Evolutionary conservation across 2,888 invertebrate genomes (phyloP).

Genomic region (Euphydryas editha): DNA sequence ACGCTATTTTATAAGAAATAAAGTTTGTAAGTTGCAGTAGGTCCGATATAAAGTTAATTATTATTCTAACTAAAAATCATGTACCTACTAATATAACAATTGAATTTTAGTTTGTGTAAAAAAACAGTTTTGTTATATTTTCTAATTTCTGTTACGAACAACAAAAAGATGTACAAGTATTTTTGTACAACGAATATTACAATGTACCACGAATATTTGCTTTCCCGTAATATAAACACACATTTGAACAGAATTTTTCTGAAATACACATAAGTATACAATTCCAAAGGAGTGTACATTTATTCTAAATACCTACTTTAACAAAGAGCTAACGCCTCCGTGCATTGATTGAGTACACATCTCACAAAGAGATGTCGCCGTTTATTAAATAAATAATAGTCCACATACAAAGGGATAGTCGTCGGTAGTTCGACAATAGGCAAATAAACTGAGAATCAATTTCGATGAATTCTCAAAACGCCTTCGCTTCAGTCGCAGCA

Average conservation of each 20-base stretch:
- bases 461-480: conserved; percentile 79
- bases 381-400: conserved; percentile 82
- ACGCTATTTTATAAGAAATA: too few relatives aligned
- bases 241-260: conserved; percentile 22
- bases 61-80: too few relatives aligned
- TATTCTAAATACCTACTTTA: conserved; percentile 46
- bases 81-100: not conserved
- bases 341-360: conserved; percentile 63
- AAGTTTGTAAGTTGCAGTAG: not conserved
- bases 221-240: conserved; percentile 28
- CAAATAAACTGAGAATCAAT: conserved; percentile 81
- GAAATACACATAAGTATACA: conserved; percentile 21
- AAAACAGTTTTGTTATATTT: not conserved
- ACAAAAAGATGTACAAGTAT: not conserved
- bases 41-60: not conserved
- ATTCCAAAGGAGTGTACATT: conserved; percentile 43
- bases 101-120: not conserved
- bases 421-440: conserved; percentile 74
- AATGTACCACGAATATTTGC: too few relatives aligned
- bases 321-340: conserved; percentile 59
- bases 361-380: conserved; percentile 69
- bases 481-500: conserved; percentile 67
- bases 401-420: conserved; percentile 61
- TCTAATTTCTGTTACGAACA: not conserved
- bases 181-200: not conserved